Conservation (phyloP, 2,888 invertebrate genomes). For the Ethmia dodecea region DNA sequence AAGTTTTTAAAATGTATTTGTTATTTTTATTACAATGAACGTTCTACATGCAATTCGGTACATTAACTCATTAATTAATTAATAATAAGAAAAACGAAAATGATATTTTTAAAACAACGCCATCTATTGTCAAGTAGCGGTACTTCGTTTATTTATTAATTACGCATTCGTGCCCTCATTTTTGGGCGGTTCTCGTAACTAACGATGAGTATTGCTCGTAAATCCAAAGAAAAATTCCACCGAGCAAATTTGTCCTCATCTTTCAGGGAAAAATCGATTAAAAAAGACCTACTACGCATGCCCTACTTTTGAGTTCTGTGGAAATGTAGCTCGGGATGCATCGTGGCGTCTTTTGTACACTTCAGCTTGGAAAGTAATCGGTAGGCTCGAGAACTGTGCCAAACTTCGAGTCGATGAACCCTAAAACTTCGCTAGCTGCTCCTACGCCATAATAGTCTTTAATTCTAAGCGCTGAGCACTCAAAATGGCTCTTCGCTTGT, state of each 20-base stretch:
- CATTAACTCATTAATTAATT: too few relatives aligned
- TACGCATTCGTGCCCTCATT: slow-evolving; percentile 47
- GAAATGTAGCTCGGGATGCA: too few relatives aligned
- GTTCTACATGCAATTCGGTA: too few relatives aligned
- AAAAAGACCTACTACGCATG: slow-evolving; percentile 40
- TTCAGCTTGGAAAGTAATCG: slow-evolving; percentile 57
- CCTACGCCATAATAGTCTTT: slow-evolving; percentile 22
- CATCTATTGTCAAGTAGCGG: slow-evolving; percentile 61
- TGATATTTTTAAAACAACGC: slow-evolving; percentile 29
- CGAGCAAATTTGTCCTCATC: slow-evolving; percentile 24
- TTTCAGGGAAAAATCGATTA: slow-evolving; percentile 46
- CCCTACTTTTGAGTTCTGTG: slow-evolving; percentile 56
- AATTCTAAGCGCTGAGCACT: too few relatives aligned
- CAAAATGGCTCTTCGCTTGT: slow-evolving; percentile 36
- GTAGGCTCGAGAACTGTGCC: slow-evolving; percentile 60
- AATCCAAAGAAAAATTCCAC: background rate
- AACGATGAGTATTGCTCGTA: slow-evolving; percentile 18
- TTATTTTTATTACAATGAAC: too few relatives aligned
- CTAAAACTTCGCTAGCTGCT: slow-evolving; percentile 34
- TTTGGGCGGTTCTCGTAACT: slow-evolving; percentile 44
- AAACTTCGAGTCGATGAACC: slow-evolving; percentile 71
- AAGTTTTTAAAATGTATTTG: too few relatives aligned
- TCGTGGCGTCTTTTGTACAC: slow-evolving; percentile 55
- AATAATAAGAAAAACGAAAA: background rate
- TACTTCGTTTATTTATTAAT: slow-evolving; percentile 33